Percentiles rank a stretch among this genome's conserved stretches.
These are phyloP conservation scores for Oscheius sp. DNA, from an alignment of 1,140 invertebrate species.

Conservation along the genomic window DNA sequence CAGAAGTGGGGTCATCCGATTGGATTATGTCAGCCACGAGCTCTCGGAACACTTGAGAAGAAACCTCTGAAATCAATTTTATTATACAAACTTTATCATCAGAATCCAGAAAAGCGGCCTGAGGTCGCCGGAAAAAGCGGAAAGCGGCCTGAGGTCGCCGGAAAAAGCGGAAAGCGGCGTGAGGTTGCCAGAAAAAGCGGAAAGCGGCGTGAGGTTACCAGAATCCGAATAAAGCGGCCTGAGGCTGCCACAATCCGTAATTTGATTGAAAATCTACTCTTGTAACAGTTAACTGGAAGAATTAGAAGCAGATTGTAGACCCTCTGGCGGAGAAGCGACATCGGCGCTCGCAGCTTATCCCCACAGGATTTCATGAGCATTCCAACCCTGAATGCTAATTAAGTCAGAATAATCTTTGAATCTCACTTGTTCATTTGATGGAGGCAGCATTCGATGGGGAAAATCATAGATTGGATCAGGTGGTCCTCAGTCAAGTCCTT, in stretches of 20 bases:
- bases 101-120: no score
- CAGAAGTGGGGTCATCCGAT: constrained; percentile 88
- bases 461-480: constrained; percentile 14
- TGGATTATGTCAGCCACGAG: constrained; percentile 93
- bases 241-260: no score
- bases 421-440: no score
- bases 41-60: constrained; percentile 66
- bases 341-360: constrained; percentile 42
- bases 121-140: no score
- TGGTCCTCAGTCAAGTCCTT: constrained; percentile 8
- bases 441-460: no score
- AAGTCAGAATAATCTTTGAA: no score
- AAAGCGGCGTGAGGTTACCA: no score
- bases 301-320: constrained; percentile 46
- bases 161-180: no score
- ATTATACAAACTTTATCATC: no score
- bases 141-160: no score
- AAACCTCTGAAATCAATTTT: constrained; percentile 45
- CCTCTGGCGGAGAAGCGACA: constrained; percentile 50
- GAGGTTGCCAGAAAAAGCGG: no score
- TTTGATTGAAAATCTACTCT: constrained; percentile 8
- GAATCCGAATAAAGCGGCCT: no score
- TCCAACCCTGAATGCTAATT: constrained; percentile 37
- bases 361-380: constrained; percentile 46
- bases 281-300: constrained; percentile 6